Base-by-base conservation (phyloP, 1,140 invertebrate genomes). In the Cheumatopsyche charites region DNA sequence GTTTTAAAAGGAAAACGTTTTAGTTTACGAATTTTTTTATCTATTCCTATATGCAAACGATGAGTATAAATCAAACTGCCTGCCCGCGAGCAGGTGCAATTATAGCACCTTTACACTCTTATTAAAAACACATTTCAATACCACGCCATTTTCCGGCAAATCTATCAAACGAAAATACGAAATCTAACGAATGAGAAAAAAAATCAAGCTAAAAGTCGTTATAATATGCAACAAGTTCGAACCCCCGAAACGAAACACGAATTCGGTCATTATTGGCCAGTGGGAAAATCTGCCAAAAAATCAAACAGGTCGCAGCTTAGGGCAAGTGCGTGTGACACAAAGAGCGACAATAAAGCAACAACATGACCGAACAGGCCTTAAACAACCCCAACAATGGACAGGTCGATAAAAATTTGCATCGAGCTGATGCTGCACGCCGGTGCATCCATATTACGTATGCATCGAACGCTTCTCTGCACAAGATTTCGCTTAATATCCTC, bases 361-460 rank as follows among this genome's bases (percentile, higher is more conserved):
- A 66, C 63, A 66, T 47, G 41, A 47, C 63, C 41, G 42, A 66
- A 66, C 63, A 47, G 63, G 63, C 12, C 41, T 65, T 43, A 58
- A 36, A 49, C 67, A 69, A 19, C 63, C 43, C 52, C 55, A 68
- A 73, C 66, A 65, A 70, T 65, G 66, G 52, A 36, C 62, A 67
- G 73, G 73, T 69, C 73, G 45, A 71, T 74, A 71, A 62, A n/a
- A 71, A 74, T 74, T 74, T 71, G 65, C 73, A 74, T 74, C 23
- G 49, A 74, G 73, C 73, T 45, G 47, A 61, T 71, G 23, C 69
- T 70, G 68, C 68, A 63, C 25, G 13, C 25, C 17, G n/a, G 49
- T 49, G 73, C 69, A 74, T 49, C 42, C 29, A 15, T 23, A 68
- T 68, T 68, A 68, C 21, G 45, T 67, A 67, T 67, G 66, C 66